Evolutionary conservation across 2,113 vertebrate genomes (phyloP).

Genomic region (Copsychus sechellarum): DNA sequence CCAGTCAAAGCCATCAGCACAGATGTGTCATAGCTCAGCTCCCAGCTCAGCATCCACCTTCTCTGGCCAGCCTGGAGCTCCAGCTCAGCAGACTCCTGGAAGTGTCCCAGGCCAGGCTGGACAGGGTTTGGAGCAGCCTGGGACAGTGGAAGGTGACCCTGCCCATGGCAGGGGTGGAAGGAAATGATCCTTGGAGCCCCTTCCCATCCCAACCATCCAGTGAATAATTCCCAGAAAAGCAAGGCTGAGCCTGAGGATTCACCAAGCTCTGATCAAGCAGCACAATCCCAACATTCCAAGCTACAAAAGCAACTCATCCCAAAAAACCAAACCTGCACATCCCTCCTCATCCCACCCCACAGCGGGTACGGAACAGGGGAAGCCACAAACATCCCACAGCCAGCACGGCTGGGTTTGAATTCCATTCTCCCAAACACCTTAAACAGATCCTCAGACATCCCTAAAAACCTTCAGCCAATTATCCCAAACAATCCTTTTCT

Average conservation of each 20-base stretch:
- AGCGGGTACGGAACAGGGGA: rapidly evolving
- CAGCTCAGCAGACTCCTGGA: neutral
- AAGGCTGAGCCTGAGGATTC: neutral
- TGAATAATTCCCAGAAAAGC: neutral
- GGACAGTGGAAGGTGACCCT: neutral
- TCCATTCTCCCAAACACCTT: neutral
- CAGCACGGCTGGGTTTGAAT: rapidly evolving
- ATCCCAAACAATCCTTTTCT: neutral
- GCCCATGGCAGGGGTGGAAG: rapidly evolving
- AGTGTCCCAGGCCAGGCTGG: neutral
- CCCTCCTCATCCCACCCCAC: rapidly evolving
- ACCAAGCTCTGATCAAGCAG: rapidly evolving
- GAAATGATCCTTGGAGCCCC: neutral
- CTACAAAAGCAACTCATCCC: neutral
- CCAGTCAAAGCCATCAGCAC: rapidly evolving
- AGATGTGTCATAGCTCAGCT: rapidly evolving
- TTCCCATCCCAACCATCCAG: neutral
- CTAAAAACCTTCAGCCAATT: rapidly evolving
- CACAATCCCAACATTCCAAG: rapidly evolving
- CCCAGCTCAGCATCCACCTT: neutral
- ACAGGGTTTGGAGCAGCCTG: rapidly evolving
- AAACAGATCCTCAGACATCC: rapidly evolving
- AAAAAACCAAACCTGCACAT: rapidly evolving
- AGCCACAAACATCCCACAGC: rapidly evolving
- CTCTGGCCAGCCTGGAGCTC: neutral